Conservation (phyloP, 92 coral and sea anemone species). For the Palythoa grandis region DNA sequence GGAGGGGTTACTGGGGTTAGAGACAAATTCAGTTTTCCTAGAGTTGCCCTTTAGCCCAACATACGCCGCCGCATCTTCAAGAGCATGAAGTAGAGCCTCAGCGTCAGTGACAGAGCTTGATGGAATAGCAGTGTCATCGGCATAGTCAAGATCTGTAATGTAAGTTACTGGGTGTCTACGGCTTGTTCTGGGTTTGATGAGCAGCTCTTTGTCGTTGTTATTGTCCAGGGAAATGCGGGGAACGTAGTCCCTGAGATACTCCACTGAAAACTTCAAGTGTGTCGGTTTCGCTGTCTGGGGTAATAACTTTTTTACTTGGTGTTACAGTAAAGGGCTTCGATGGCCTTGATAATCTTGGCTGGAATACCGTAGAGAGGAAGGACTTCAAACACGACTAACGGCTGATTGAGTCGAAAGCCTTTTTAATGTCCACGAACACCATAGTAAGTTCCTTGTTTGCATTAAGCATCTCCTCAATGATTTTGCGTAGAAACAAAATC, state of each 20-base stretch:
- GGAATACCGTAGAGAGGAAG: constrained; percentile 17
- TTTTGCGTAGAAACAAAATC: not conserved
- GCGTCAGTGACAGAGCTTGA: no score
- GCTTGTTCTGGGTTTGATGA: not conserved
- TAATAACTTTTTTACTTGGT: not conserved
- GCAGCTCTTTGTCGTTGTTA: not conserved
- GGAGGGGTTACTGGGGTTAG: no score
- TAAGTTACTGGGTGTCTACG: not conserved
- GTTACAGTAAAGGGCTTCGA: not conserved
- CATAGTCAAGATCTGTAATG: not conserved
- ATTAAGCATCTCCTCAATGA: no score
- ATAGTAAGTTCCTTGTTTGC: not conserved
- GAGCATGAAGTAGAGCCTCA: no score
- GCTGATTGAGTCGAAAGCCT: constrained; percentile 11
- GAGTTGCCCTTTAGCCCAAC: no score
- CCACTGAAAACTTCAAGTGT: no score
- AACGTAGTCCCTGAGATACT: no score
- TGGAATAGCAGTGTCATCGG: no score
- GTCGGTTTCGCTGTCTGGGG: not conserved
- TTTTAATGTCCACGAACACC: not conserved
- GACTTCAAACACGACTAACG: constrained; percentile 15
- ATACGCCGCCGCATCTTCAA: no score
- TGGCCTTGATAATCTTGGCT: not conserved
- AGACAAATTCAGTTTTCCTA: no score
- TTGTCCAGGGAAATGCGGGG: no score